Base-by-base conservation (phyloP, 2,113 vertebrate genomes). In the Piaya cayana region DNA sequence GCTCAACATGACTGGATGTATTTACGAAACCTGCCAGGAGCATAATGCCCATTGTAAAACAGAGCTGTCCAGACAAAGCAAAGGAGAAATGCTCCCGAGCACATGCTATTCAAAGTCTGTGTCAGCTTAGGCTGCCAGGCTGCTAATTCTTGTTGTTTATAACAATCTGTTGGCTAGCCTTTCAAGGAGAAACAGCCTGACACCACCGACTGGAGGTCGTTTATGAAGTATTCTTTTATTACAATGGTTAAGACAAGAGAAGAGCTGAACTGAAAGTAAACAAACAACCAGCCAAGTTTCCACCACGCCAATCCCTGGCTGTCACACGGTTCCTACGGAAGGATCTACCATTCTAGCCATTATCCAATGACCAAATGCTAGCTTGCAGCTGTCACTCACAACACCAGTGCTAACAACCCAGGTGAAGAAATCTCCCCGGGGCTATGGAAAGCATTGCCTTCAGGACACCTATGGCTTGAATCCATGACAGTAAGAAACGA, bases 1-100 rank as follows among this genome's bases (percentile, higher is more conserved):
- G 82, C 43, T 26, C 49, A 85, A n/a, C 0, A 0, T 3, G 5
- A 79, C 23, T 63, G 47, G 72, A 74, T 43, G 30, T 7, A 6
- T 50, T 83, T 63, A 49, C 47, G 90, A 88, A 77, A 70, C 83
- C 42, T 45, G 37, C 32, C 74, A 83, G 56, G 32, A 93, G 43
- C 29, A 37, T 21, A 78, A 72, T 16, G 43, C 32, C 67, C 5
- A 1, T 11, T 37, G 30, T 43, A 76, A 93, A 74, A 74, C 1
- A 0, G 21, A n/a, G 80, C 42, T 70, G 60, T 39, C 30, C 63
- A 32, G 60, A 78, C 36, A 77, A 50, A 45, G 42, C 34, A 81
- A 74, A 81, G 56, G 4, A 68, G 64, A 50, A 92, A 69, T 6
- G 13, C 19, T 62, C 32, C 50, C 0, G 0, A 80, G 36, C 30